A percentile compares a stretch with the other conserved stretches of the same genome.
phyloP scores from a whole-genome alignment of 2,113 vertebrate genomes.

The Crocuta crocuta region DNA sequence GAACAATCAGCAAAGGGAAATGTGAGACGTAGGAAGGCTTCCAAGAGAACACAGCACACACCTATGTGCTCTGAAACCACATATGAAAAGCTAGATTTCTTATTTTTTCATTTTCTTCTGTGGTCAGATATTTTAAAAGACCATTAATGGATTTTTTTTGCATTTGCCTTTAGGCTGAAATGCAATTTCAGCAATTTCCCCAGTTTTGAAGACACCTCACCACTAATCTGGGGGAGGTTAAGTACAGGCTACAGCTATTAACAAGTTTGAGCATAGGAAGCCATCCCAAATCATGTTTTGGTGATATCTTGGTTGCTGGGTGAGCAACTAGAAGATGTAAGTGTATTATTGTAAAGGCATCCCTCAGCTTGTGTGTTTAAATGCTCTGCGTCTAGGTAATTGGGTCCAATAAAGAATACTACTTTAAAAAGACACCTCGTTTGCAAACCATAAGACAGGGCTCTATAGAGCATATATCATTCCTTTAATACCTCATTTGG shows the following conservation, averaged over 20 bases:
- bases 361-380: not conserved
- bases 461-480: not conserved
- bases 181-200: not conserved
- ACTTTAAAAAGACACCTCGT: not conserved
- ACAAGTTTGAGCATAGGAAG: not conserved
- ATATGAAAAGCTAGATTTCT: not conserved
- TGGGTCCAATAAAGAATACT: not conserved
- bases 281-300: not conserved
- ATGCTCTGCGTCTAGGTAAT: not conserved
- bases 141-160: not conserved
- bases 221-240: not conserved
- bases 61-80: not conserved
- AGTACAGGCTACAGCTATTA: not conserved
- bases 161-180: not conserved
- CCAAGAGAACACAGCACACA: not conserved
- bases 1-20: not conserved
- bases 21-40: not conserved
- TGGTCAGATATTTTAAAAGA: not conserved
- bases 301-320: not conserved
- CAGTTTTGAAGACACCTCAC: not conserved
- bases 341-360: not conserved
- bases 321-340: not conserved
- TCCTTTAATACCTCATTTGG: not conserved
- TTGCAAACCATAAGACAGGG: not conserved
- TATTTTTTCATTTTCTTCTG: not conserved